Evolutionary conservation across 2,113 vertebrate species (phyloP).

Genomic region (Melanotaenia duboulayi): DNA sequence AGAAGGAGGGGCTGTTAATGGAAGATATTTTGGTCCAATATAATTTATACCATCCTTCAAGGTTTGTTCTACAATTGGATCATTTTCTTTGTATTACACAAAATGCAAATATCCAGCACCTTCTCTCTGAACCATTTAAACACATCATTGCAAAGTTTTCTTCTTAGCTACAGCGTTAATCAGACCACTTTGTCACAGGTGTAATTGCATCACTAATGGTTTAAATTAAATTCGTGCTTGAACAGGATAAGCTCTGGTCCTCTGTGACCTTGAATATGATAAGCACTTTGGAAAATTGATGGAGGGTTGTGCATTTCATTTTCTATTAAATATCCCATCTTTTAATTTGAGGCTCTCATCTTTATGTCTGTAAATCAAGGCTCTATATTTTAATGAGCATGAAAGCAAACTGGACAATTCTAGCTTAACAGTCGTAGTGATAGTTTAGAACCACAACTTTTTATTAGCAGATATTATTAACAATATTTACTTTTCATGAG

Average conservation of each 20-base stretch:
- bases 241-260: neutral
- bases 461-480: no score
- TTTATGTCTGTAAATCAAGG: neutral
- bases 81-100: no score
- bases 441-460: neutral
- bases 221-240: conserved; percentile 3
- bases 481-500: no score
- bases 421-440: neutral
- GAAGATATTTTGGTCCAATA: neutral
- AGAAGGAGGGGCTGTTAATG: conserved; percentile 10
- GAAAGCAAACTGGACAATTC: neutral
- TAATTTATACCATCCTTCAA: neutral
- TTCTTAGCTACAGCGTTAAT: conserved; percentile 17
- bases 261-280: conserved; percentile 20
- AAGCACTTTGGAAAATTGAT: conserved; percentile 1
- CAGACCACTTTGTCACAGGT: neutral
- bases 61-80: neutral
- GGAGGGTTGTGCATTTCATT: conserved; percentile 3
- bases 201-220: conserved; percentile 15
- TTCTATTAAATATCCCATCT: neutral
- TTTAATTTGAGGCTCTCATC: conserved; percentile 1
- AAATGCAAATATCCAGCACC: no score
- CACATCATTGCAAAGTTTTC: neutral
- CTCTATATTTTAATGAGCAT: neutral
- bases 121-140: no score